Conservation (phyloP, 2,113 vertebrate genomes). For the Chaetorhynchus papuensis region DNA sequence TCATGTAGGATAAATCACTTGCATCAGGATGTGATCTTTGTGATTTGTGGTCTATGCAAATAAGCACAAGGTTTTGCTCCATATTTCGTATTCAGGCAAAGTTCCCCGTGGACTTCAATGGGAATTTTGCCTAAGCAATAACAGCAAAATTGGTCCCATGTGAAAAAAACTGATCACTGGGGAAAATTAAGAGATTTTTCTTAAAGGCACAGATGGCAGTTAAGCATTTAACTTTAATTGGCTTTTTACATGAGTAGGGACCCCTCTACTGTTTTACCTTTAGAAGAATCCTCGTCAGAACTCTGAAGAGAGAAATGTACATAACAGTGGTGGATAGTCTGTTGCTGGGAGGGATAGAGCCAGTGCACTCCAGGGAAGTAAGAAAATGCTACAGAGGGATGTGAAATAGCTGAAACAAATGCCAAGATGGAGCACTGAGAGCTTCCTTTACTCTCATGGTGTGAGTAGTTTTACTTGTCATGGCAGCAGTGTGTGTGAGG, state of each 20-base stretch:
- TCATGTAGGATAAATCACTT: slow-evolving; percentile 33
- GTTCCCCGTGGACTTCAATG: slow-evolving; percentile 7
- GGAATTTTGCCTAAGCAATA: slow-evolving; percentile 57
- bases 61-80: not conserved
- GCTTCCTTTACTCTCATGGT: not conserved
- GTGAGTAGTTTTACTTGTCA: not conserved
- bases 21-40: not conserved
- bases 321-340: accelerated
- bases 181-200: slow-evolving; percentile 50
- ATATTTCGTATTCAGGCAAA: slow-evolving; percentile 35
- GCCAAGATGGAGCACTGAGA: not conserved
- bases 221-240: slow-evolving; percentile 49
- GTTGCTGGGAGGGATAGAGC: not conserved
- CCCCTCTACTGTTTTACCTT: slow-evolving; percentile 30
- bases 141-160: slow-evolving; percentile 52
- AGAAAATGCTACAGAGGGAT: not conserved
- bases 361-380: not conserved
- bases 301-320: not conserved
- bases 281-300: not conserved
- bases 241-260: slow-evolving; percentile 29
- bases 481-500: not conserved
- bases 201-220: slow-evolving; percentile 58
- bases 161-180: slow-evolving; percentile 32
- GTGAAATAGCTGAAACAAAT: not conserved
- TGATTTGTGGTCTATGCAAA: slow-evolving; percentile 49